A percentile compares a stretch with the other conserved stretches of the same genome.
phyloP scores from a whole-genome alignment of 1,140 invertebrate genomes.

The Cydia fagiglandana region DNA sequence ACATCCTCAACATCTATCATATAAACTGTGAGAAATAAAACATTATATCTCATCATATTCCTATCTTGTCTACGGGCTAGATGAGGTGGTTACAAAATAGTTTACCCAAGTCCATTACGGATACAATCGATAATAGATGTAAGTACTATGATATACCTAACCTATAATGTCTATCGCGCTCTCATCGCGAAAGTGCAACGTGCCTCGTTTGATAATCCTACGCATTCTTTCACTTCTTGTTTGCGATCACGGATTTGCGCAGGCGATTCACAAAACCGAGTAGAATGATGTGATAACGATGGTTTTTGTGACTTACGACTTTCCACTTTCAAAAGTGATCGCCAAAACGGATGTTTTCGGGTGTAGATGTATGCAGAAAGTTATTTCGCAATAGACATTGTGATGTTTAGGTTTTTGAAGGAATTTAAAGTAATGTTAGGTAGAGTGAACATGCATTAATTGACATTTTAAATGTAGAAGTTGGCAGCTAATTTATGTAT shows the following conservation, averaged over 20 bases:
- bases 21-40: no score
- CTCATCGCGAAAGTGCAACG: slow-evolving; percentile 26
- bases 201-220: slow-evolving; percentile 21
- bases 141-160: no score
- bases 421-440: no score
- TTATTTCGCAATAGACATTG: background rate
- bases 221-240: slow-evolving; percentile 21
- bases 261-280: background rate
- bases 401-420: background rate
- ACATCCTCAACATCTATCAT: no score
- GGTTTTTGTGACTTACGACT: background rate
- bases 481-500: no score
- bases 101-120: background rate
- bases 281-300: background rate
- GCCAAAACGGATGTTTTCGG: slow-evolving; percentile 16
- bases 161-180: background rate
- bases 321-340: background rate
- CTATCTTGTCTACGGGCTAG: background rate
- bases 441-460: no score
- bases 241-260: slow-evolving; percentile 4
- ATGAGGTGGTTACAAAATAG: background rate
- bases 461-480: no score
- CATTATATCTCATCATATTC: no score
- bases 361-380: slow-evolving; percentile 7
- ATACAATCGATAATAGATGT: background rate